Conservation (phyloP, 1,140 invertebrate genomes). For the Drosophila punjabiensis region DNA sequence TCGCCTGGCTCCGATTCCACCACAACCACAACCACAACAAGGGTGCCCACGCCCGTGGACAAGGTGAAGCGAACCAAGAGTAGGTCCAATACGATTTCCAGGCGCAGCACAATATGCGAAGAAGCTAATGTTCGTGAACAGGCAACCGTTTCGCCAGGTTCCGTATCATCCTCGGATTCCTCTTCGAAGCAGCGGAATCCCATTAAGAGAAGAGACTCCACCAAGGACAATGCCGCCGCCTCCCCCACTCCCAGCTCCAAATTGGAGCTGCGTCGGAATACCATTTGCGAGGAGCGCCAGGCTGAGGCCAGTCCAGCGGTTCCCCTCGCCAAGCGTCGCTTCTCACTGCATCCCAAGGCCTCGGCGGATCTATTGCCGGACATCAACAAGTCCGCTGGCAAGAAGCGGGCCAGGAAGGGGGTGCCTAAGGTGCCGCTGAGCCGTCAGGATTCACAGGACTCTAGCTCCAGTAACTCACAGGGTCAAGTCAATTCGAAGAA, state of each 20-base stretch:
- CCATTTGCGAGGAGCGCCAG: conserved; percentile 26
- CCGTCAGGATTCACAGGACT: conserved; percentile 44
- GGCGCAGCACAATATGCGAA: conserved; percentile 30
- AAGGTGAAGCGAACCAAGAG: conserved; percentile 5
- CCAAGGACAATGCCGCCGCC: background rate
- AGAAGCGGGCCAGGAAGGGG: conserved; percentile 29
- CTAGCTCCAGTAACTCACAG: conserved; percentile 36
- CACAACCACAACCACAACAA: background rate
- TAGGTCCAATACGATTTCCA: background rate
- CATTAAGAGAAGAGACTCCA: background rate
- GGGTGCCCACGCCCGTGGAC: background rate
- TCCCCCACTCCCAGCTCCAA: background rate
- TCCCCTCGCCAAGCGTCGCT: conserved; percentile 25
- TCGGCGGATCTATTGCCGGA: conserved; percentile 15
- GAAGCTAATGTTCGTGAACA: background rate
- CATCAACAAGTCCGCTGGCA: background rate
- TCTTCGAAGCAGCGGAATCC: conserved; percentile 5
- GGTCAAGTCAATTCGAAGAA: background rate
- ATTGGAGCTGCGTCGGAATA: conserved; percentile 22
- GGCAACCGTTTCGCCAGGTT: background rate
- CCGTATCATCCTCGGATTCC: conserved; percentile 2
- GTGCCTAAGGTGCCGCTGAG: background rate
- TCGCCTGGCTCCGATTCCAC: conserved; percentile 22
- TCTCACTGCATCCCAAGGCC: conserved; percentile 47
- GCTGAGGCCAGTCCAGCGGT: background rate